A percentile compares a stretch with the other conserved stretches of the same genome.
phyloP scores from a whole-genome alignment of 2,113 vertebrate species.

The Anhinga rufa region DNA sequence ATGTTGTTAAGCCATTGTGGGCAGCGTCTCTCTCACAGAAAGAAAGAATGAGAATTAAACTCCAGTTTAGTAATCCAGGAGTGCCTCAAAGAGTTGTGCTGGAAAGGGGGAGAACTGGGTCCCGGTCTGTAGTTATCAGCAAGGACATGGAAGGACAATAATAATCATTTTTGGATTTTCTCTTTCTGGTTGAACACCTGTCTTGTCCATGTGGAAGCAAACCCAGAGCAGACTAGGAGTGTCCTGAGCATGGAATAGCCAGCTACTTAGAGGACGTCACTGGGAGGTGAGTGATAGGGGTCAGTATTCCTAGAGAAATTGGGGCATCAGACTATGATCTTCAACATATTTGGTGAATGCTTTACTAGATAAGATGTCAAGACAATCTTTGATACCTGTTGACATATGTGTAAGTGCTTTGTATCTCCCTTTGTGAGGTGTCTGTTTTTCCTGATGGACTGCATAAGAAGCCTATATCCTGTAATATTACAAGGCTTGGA shows the following conservation, averaged over 20 bases:
- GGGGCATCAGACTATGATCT: background rate
- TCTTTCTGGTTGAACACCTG: background rate
- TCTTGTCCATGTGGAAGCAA: background rate
- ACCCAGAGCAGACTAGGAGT: background rate
- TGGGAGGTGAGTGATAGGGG: background rate
- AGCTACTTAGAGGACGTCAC: background rate
- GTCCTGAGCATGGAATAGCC: background rate
- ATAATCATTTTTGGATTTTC: background rate
- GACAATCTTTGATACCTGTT: background rate
- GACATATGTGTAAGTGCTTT: background rate
- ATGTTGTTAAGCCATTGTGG: background rate
- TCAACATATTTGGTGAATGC: background rate
- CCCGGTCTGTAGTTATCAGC: background rate
- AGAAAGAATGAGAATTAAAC: background rate
- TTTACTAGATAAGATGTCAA: background rate
- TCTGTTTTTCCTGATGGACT: background rate
- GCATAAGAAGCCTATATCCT: background rate
- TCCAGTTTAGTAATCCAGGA: background rate
- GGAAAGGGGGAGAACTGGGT: background rate
- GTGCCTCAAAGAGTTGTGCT: background rate
- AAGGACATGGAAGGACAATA: background rate
- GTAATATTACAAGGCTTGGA: background rate
- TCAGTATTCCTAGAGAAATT: background rate
- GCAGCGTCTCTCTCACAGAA: background rate
- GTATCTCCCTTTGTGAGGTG: background rate